These are phyloP conservation scores for Xenotilapia flavipinnis DNA, from an alignment of 2,113 vertebrate species.

Conservation along the genomic window DNA sequence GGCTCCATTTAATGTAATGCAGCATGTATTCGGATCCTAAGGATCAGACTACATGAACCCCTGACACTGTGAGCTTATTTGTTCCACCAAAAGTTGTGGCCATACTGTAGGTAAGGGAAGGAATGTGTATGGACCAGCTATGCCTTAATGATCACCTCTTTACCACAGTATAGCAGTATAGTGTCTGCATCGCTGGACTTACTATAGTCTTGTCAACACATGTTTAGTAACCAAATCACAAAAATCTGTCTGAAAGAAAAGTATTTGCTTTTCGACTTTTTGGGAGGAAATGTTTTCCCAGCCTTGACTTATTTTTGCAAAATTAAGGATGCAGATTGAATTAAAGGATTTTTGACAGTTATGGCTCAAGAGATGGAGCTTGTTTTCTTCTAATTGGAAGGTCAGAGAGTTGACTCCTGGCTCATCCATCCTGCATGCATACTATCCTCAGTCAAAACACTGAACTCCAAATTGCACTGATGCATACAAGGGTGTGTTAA, in stretches of 20 bases:
- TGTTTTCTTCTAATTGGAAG: not conserved
- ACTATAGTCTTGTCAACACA: not conserved
- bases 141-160: not conserved
- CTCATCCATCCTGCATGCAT: not conserved
- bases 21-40: accelerated
- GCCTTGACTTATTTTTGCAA: not conserved
- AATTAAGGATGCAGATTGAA: not conserved
- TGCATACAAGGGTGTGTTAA: not conserved
- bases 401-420: not conserved
- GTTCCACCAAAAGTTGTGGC: not conserved
- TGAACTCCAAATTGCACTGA: not conserved
- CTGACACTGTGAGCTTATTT: not conserved
- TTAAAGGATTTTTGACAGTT: not conserved
- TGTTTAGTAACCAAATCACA: not conserved
- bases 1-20: not conserved
- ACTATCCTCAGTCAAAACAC: not conserved
- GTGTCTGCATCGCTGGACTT: accelerated
- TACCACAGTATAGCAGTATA: not conserved
- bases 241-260: not conserved
- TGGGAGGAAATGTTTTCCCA: not conserved
- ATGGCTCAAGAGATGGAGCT: not conserved
- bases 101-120: not conserved
- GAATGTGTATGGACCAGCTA: not conserved
- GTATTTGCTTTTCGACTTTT: not conserved
- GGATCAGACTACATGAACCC: not conserved